These are phyloP conservation scores for Seriola dumerili DNA, from an alignment of 2,113 vertebrate genomes.

Conservation along the genomic window DNA sequence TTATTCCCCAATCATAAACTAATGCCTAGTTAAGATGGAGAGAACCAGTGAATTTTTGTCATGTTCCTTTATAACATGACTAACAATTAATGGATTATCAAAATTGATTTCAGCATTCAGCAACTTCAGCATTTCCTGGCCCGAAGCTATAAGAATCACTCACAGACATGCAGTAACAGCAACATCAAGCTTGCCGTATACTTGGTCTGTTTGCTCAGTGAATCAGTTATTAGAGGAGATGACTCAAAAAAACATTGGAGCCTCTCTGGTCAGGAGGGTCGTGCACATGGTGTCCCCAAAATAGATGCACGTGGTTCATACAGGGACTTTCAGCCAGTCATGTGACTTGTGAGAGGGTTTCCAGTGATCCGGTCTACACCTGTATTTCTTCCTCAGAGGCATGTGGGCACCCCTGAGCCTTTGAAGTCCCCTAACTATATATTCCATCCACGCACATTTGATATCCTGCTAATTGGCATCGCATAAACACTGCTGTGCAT, in stretches of 20 bases:
- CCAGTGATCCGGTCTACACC: not conserved
- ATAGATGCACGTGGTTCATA: slow-evolving; percentile 57
- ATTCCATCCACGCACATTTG: not conserved
- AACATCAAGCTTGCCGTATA: slow-evolving; percentile 11
- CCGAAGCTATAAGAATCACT: slow-evolving; percentile 16
- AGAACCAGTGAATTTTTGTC: not conserved
- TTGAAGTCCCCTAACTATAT: not conserved
- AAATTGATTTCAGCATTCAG: not conserved
- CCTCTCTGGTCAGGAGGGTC: slow-evolving; percentile 32
- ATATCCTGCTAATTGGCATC: slow-evolving; percentile 13
- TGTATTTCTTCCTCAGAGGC: slow-evolving; percentile 25
- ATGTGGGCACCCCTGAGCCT: slow-evolving; percentile 13
- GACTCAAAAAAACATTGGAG: slow-evolving; percentile 26
- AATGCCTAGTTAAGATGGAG: not conserved
- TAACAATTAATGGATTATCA: not conserved
- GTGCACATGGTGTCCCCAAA: slow-evolving; percentile 63
- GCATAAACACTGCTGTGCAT: slow-evolving; percentile 16
- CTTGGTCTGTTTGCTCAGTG: slow-evolving; percentile 8
- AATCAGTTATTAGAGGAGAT: slow-evolving; percentile 30
- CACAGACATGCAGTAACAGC: slow-evolving; percentile 28
- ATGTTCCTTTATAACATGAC: not conserved
- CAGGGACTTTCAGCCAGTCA: slow-evolving; percentile 13
- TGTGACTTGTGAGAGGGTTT: slow-evolving; percentile 13
- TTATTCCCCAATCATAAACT: not conserved
- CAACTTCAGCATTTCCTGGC: slow-evolving; percentile 16